These are phyloP conservation scores for Fulica atra DNA, from an alignment of 2,113 vertebrate genomes.

Conservation along the genomic window DNA sequence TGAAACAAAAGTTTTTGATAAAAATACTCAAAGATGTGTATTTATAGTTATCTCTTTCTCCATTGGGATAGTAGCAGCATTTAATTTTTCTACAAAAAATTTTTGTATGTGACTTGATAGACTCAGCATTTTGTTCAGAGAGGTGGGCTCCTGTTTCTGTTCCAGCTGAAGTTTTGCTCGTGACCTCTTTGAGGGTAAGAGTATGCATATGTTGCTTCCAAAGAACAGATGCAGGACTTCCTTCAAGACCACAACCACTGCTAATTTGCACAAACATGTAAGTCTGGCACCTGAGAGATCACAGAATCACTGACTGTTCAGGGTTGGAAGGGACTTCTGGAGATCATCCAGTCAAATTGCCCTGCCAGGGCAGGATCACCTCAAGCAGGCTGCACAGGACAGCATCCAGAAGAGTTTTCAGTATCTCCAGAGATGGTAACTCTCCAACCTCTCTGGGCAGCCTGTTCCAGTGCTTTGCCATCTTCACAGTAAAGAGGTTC, in stretches of 20 bases:
- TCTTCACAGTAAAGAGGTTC: too few species aligned
- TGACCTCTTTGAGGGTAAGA: background rate
- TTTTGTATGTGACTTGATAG: background rate
- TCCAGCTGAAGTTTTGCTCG: background rate
- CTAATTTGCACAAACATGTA: background rate
- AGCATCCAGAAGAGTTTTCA: too few species aligned
- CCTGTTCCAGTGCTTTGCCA: too few species aligned
- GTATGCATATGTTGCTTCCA: fast-evolving
- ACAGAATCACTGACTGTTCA: background rate
- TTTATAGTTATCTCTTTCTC: background rate
- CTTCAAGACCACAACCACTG: background rate
- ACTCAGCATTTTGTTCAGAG: background rate
- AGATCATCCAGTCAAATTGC: too few species aligned
- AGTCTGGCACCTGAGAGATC: background rate
- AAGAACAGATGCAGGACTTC: background rate
- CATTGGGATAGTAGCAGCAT: background rate
- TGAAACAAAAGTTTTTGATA: background rate
- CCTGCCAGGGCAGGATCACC: too few species aligned
- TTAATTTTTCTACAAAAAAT: background rate
- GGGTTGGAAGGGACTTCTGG: too few species aligned
- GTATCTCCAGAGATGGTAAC: too few species aligned
- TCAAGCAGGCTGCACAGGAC: too few species aligned
- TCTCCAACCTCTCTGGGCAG: too few species aligned
- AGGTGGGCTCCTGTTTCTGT: background rate
- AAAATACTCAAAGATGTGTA: background rate